Evolutionary conservation across 2,113 vertebrate species (phyloP).

Genomic region (Petrocephalus microphthalmus): DNA sequence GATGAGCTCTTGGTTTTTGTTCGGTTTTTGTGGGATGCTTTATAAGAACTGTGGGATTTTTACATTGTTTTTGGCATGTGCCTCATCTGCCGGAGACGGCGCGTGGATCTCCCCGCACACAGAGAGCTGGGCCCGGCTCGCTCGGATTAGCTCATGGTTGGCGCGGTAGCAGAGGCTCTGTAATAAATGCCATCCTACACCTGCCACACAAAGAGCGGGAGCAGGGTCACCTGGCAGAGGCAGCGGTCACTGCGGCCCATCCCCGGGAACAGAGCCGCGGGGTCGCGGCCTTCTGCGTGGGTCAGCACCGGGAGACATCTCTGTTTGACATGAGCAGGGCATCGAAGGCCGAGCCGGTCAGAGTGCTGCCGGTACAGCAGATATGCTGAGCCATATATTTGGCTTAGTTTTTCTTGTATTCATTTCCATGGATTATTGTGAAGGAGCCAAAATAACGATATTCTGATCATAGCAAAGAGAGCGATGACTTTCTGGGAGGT

Average conservation of each 20-base stretch:
- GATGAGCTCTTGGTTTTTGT: not conserved
- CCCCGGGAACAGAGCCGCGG: not conserved
- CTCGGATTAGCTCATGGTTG: not conserved
- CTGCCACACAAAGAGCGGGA: not conserved
- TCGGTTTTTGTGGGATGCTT: not conserved
- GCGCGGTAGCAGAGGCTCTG: not conserved
- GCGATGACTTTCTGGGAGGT: not conserved
- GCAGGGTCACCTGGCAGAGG: not conserved
- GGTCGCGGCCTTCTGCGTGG: not conserved
- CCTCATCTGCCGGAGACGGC: not conserved
- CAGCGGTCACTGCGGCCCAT: not conserved
- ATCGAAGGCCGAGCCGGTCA: not conserved
- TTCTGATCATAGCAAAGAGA: not conserved
- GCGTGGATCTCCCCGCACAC: not conserved
- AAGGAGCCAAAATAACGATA: not conserved
- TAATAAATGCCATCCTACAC: not conserved
- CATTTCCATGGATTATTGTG: not conserved
- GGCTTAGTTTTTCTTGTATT: not conserved
- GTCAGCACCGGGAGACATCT: not conserved
- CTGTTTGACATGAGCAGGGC: not conserved
- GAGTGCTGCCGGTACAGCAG: too few species aligned
- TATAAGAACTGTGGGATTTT: not conserved
- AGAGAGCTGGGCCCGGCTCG: not conserved
- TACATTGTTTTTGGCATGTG: not conserved
- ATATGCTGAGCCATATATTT: not conserved